phyloP scores from a whole-genome alignment of 2,797 vertebrate genomes.

The Anguilla pacifica region DNA sequence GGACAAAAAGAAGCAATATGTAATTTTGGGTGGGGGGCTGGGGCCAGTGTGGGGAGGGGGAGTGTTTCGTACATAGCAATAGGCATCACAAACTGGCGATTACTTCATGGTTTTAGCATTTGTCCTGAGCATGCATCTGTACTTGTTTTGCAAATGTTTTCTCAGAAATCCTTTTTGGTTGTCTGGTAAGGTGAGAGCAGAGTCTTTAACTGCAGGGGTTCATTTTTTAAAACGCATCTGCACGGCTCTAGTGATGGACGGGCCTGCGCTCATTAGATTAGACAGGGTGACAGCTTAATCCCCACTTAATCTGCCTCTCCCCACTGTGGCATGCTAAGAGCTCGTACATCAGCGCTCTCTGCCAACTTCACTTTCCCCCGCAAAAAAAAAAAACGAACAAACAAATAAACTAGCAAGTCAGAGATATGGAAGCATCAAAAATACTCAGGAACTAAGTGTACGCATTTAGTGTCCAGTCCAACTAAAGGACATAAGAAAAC shows the following conservation, averaged over 20 bases:
- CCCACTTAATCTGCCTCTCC: slow-evolving; percentile 20
- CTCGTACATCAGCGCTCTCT: slow-evolving; percentile 41
- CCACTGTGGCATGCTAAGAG: slow-evolving; percentile 48
- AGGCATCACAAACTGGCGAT: slow-evolving; percentile 43
- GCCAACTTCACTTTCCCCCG: slow-evolving; percentile 7
- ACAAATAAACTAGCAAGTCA: not conserved
- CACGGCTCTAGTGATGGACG: slow-evolving; percentile 35
- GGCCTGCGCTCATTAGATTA: slow-evolving; percentile 33
- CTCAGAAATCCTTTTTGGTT: slow-evolving; percentile 33
- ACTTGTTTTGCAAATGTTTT: slow-evolving; percentile 35
- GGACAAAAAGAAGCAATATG: not conserved
- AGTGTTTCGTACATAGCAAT: slow-evolving; percentile 31
- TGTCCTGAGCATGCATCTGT: slow-evolving; percentile 23
- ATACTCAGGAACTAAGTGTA: not conserved
- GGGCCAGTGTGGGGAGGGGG: not conserved
- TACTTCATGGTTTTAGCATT: slow-evolving; percentile 41
- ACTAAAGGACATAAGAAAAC: not conserved
- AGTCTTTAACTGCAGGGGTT: slow-evolving; percentile 36
- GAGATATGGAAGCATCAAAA: not conserved
- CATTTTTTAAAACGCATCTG: slow-evolving; percentile 29
- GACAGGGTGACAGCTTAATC: slow-evolving; percentile 25
- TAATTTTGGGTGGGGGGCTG: not conserved
- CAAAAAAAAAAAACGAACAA: not conserved
- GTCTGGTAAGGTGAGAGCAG: slow-evolving; percentile 39
- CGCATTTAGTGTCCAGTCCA: slow-evolving; percentile 27